These are phyloP conservation scores for Limnephilus rhombicus DNA, from an alignment of 2,888 invertebrate species.

Conservation along the genomic window DNA sequence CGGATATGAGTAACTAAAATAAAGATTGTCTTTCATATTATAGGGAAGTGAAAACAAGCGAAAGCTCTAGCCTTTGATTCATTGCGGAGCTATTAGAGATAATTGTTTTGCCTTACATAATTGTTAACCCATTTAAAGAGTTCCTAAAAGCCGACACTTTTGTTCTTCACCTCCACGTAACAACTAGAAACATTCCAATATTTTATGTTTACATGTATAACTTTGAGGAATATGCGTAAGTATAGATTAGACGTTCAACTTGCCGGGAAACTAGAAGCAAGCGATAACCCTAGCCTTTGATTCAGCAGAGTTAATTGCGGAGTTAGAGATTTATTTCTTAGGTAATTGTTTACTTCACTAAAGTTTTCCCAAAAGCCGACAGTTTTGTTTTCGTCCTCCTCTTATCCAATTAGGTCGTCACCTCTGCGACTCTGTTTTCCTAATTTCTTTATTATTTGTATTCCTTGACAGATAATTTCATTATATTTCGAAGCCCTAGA, in stretches of 20 bases:
- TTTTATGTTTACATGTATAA: background rate
- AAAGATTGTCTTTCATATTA: no score
- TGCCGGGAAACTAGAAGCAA: background rate
- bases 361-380: slow-evolving; percentile 14
- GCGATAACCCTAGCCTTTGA: background rate
- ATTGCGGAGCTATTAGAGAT: no score
- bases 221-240: background rate
- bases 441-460: slow-evolving; percentile 48
- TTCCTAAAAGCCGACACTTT: no score
- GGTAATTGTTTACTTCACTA: slow-evolving; percentile 23
- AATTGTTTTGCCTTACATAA: no score
- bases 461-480: slow-evolving; percentile 35
- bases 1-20: no score
- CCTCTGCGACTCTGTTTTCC: slow-evolving; percentile 57
- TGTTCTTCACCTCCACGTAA: no score
- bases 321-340: slow-evolving; percentile 39
- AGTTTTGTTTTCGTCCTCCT: slow-evolving; percentile 28
- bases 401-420: slow-evolving; percentile 63
- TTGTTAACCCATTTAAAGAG: no score
- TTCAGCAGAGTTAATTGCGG: slow-evolving; percentile 28
- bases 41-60: no score
- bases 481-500: slow-evolving; percentile 11
- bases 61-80: no score
- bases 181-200: no score
- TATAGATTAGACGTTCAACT: background rate